Evolutionary conservation across 1,140 invertebrate species (phyloP), one percentile per base, ranked within the genome.

Genomic region (Magallana ariakensis): DNA sequence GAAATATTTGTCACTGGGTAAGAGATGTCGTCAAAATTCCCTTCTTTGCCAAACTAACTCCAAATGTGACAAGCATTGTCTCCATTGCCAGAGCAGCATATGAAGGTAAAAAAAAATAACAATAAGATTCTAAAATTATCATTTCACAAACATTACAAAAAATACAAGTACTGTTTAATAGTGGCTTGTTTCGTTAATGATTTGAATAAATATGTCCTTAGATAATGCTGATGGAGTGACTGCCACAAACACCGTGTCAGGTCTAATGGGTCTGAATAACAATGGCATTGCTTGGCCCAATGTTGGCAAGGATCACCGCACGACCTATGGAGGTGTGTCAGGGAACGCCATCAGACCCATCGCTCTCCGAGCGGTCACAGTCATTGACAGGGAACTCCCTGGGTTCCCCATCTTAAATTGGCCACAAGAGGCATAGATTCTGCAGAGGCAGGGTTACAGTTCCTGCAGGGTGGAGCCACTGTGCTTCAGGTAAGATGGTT

Each of bases 11-110:
- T 7, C 94, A 95, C 84, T 99, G 98, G 98, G 97, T 99, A 4
- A 95, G 96, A 87, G 95, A 95, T 55, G 96, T 97, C 0, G 96
- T 98, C 2, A 97, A 97, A 92, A 98, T 99, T 90, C 99, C 99
- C n/a, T 97, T 99, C 95, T 99, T 99, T 95, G 96, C 99, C 3
- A 99, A 99, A 95, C 93, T 99, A 80, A 99, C 99, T 0, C 99
- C 99, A 0, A 99, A 99, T 94, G 98, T 99, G 0, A 99, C 98
- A 0, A 97, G 99, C 90, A 98, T 99, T 75, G 96, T 97, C 0
- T 94, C 95, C 8, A 98, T 99, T 90, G 98, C 99, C 0, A 95
- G 93, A 91, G 99, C 99, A 1, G 99, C 99, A 6, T 95, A 97
- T 91, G 96, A 99, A 96, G 98, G 97, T 96, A 80, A 22, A 22